Evolutionary conservation across 2,888 invertebrate genomes (phyloP).

Genomic region (Neoaliturus tenellus): DNA sequence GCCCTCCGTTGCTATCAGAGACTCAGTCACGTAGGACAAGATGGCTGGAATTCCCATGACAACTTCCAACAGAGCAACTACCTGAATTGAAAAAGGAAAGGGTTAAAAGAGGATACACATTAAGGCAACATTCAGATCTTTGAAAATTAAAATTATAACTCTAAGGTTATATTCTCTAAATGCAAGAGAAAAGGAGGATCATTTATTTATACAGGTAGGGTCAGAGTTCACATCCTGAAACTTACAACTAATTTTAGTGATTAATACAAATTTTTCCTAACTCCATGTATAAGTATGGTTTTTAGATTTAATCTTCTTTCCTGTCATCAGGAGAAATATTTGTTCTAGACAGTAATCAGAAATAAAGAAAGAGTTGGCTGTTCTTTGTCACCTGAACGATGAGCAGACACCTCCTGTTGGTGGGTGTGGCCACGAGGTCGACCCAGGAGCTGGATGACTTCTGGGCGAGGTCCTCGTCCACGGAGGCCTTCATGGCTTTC

Average conservation of each 20-base stretch:
- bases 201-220: background rate
- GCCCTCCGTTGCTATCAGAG: slow-evolving; percentile 55
- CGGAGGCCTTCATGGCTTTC: slow-evolving; percentile 27
- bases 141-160: too few relatives aligned
- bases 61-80: background rate
- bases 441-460: slow-evolving; percentile 9
- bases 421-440: slow-evolving; percentile 49
- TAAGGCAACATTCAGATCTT: too few relatives aligned
- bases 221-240: too few relatives aligned
- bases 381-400: slow-evolving; percentile 42
- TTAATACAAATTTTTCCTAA: too few relatives aligned
- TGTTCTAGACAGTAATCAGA: too few relatives aligned
- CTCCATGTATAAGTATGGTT: too few relatives aligned
- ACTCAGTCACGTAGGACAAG: slow-evolving; percentile 61
- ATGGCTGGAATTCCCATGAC: slow-evolving; percentile 61
- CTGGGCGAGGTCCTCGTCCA: slow-evolving; percentile 22
- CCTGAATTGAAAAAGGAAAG: slow-evolving; percentile 6
- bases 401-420: slow-evolving; percentile 46
- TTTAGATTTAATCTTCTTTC: too few relatives aligned
- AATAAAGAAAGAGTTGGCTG: too few relatives aligned
- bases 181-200: background rate
- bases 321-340: too few relatives aligned
- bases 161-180: too few relatives aligned
- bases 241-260: too few relatives aligned
- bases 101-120: too few relatives aligned